A percentile compares a stretch with the other conserved stretches of the same genome.
These are phyloP conservation scores for Carassius carassius DNA, from an alignment of 2,113 vertebrate genomes.

Conservation along the genomic window DNA sequence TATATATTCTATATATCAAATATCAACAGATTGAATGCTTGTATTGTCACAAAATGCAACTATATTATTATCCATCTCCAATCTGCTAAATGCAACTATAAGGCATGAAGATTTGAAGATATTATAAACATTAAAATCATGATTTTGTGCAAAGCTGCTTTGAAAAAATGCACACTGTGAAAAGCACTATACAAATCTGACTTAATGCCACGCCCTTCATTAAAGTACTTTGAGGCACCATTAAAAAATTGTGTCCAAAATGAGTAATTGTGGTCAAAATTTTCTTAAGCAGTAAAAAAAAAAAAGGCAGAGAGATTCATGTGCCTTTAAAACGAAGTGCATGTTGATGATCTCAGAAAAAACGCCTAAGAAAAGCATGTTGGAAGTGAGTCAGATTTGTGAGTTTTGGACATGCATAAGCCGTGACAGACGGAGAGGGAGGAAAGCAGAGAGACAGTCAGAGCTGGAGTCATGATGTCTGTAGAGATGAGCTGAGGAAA, in stretches of 20 bases:
- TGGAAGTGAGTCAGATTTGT: not conserved
- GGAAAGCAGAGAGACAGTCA: not conserved
- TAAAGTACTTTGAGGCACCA: not conserved
- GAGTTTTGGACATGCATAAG: slow-evolving; percentile 4
- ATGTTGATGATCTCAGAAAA: not conserved
- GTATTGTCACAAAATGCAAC: too few relatives aligned
- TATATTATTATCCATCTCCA: too few relatives aligned
- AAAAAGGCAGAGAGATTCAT: not conserved
- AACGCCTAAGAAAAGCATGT: not conserved
- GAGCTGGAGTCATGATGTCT: slow-evolving; percentile 29
- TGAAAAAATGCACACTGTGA: too few relatives aligned
- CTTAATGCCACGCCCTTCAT: too few relatives aligned
- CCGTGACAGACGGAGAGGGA: not conserved
- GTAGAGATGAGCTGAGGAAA: not conserved
- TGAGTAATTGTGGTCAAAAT: not conserved
- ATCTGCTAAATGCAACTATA: too few relatives aligned
- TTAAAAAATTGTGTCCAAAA: not conserved
- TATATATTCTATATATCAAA: too few relatives aligned
- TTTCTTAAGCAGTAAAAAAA: not conserved
- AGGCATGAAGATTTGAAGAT: too few relatives aligned
- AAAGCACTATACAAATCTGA: not conserved
- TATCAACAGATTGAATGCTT: too few relatives aligned
- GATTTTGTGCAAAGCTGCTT: too few relatives aligned
- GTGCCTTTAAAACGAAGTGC: not conserved
- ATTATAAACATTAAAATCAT: too few relatives aligned